phyloP scores from a whole-genome alignment of 2,797 vertebrate genomes.

The Chaetophractus vellerosus region DNA sequence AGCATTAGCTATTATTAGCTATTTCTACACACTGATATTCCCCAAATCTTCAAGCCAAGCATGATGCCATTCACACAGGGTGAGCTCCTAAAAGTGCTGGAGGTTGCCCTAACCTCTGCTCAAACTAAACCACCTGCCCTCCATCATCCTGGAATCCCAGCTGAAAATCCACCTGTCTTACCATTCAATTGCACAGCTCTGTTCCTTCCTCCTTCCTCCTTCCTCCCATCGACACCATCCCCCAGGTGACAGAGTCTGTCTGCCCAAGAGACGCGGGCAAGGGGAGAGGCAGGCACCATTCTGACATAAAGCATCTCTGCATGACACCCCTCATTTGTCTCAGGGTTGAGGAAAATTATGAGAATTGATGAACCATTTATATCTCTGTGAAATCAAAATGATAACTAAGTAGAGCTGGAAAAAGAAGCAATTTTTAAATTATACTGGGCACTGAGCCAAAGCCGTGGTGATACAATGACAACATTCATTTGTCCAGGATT shows the following conservation, averaged over 20 bases:
- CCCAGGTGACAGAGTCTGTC: neutral
- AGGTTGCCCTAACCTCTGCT: neutral
- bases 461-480: constrained; percentile 60
- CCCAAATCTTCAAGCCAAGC: neutral
- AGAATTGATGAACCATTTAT: constrained; percentile 71
- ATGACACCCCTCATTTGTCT: neutral
- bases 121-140: neutral
- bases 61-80: accelerated
- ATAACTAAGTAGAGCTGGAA: constrained; percentile 76
- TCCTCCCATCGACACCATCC: neutral
- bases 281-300: neutral
- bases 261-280: accelerated
- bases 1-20: neutral
- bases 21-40: neutral
- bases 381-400: constrained; percentile 82
- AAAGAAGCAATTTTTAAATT: constrained; percentile 81
- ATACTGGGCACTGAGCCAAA: constrained; percentile 64
- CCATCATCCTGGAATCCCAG: neutral
- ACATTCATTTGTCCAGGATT: constrained; percentile 66
- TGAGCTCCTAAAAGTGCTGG: neutral
- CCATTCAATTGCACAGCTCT: accelerated
- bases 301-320: neutral
- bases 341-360: neutral
- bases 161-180: neutral
- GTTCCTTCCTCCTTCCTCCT: neutral